A percentile compares a stretch with the other conserved stretches of the same genome.
Conservation (phyloP, 1,140 invertebrate species). For the Pseudomyrmex cubaensis region DNA sequence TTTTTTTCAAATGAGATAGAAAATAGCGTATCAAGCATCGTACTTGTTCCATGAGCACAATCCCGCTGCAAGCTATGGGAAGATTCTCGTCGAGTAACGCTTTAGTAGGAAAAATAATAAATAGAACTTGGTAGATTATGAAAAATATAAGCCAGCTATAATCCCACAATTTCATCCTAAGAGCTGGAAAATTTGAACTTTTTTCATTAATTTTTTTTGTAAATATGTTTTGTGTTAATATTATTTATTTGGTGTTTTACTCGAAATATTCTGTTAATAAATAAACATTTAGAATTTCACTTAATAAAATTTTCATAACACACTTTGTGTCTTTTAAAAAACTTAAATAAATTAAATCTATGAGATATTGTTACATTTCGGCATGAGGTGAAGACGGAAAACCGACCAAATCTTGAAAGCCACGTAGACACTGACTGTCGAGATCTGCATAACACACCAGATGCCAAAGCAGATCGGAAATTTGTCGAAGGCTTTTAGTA, state of each 20-base stretch:
- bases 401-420: conserved; percentile 86
- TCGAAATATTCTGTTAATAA: too few relatives aligned
- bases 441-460: conserved; percentile 86
- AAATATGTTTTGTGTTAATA: too few relatives aligned
- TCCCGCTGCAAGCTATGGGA: conserved; percentile 87
- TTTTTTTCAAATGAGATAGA: not conserved
- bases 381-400: conserved; percentile 70
- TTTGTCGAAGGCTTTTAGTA: conserved; percentile 86
- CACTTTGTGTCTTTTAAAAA: too few relatives aligned
- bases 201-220: not conserved
- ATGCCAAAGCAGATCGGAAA: conserved; percentile 85
- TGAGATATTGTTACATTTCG: conserved; percentile 78
- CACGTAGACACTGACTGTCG: conserved; percentile 85
- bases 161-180: conserved; percentile 81
- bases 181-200: conserved; percentile 60
- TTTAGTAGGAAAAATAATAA: conserved; percentile 86
- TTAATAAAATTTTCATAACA: not conserved
- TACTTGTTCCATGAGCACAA: conserved; percentile 88
- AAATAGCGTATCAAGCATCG: conserved; percentile 15
- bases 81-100: conserved; percentile 85
- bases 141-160: conserved; percentile 80
- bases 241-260: too few relatives aligned
- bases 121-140: conserved; percentile 82
- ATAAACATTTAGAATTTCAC: not conserved
- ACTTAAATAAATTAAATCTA: too few relatives aligned